Base-by-base conservation (phyloP, 2,797 vertebrate genomes). In the Ctenosaura bakeri region DNA sequence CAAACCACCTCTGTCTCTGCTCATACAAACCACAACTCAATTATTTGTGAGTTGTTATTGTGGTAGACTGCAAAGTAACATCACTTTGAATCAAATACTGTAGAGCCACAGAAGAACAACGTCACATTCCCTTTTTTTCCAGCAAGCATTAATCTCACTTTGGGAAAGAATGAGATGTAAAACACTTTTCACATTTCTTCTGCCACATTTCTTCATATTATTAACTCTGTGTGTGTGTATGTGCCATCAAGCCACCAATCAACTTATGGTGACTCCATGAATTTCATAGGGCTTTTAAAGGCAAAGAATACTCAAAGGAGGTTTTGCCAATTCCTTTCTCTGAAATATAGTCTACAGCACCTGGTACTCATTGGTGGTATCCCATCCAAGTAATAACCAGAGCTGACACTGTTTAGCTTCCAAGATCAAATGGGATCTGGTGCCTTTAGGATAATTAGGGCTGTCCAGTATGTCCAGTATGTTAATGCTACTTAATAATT, bases 11-110 rank as follows among this genome's bases (percentile, higher is more conserved):
- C 38, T 86, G 6, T 59, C 77, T 42, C 54, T 82, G 13, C 83
- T 80, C 35, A 10, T 46, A 32, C n/a, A 66, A 52, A 52, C 32
- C 50, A 81, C 42, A 82, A 54, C 4, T 52, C 32, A 76, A 86
- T 82, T 74, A 90, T 56, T 85, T 85, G n/a, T 38, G 35, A 12
- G 50, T 78, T 64, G 29, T 71, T 78, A 78, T 38, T 78, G 74
- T 78, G 29, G 18, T 85, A 46, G 24, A 38, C 22, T 50, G 46
- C 29, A 54, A 14, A 77, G 59, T 83, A 92, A 91, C 64, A 50
- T 77, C 0, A 8, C 46, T 85, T 64, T 88, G 16, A 78, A 69
- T 46, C 59, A 54, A 42, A 79, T 69, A 13, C 29, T 26, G 4
- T 85, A 50, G 24, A n/a, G 35, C 8, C n/a, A 74, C n/a, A 74